Evolutionary conservation across 92 coral and sea anemone species (phyloP).

Genomic region (Actinernus sp.): DNA sequence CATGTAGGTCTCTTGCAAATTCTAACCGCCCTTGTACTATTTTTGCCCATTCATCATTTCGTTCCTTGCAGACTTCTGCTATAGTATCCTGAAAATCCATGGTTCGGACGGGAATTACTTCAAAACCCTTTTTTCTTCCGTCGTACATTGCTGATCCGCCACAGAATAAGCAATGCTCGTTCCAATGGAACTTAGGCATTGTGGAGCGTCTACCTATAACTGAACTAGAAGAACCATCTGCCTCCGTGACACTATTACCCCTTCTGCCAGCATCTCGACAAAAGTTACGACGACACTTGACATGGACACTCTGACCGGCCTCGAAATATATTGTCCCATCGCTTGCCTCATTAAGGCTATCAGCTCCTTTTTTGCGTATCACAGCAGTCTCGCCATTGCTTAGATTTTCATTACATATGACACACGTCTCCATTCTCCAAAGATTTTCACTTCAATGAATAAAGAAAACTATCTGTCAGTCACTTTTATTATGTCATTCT

Average conservation of each 20-base stretch:
- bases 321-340: background rate
- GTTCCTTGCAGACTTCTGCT: constrained; percentile 3
- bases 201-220: constrained; percentile 12
- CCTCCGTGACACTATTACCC: background rate
- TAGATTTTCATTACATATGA: constrained; percentile 8
- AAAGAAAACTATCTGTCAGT: too few species aligned
- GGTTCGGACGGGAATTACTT: constrained; percentile 15
- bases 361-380: constrained; percentile 23
- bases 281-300: constrained; percentile 15
- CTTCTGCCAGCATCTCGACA: constrained; percentile 17
- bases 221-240: background rate
- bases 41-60: constrained; percentile 23
- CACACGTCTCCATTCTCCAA: constrained; percentile 7
- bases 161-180: constrained; percentile 27
- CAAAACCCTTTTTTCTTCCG: constrained; percentile 20
- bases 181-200: background rate
- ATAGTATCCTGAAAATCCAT: constrained; percentile 11
- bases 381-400: constrained; percentile 14
- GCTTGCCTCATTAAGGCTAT: constrained; percentile 2
- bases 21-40: constrained; percentile 17
- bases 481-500: too few species aligned
- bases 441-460: background rate
- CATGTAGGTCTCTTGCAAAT: constrained; percentile 39
- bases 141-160: constrained; percentile 19
- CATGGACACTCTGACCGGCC: constrained; percentile 6